phyloP scores from a whole-genome alignment of 2,113 vertebrate genomes.

The Microcebus griseorufus region DNA sequence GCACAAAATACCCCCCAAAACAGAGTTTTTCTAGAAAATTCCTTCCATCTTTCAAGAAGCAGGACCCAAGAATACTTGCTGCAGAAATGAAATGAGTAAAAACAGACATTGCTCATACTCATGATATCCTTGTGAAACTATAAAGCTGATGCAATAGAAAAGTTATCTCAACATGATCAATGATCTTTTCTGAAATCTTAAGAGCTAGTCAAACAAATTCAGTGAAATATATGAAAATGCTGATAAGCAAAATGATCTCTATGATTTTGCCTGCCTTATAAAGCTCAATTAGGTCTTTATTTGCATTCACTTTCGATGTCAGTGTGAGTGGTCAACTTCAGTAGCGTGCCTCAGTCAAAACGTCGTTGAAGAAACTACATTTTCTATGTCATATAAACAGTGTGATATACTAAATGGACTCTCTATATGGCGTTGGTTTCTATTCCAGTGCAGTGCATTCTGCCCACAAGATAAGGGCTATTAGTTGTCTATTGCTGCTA shows the following conservation, averaged over 20 bases:
- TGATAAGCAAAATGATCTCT: neutral
- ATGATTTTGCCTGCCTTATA: neutral
- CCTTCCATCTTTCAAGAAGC: neutral
- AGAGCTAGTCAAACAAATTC: neutral
- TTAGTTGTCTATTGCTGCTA: neutral
- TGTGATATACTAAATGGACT: neutral
- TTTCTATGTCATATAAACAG: neutral
- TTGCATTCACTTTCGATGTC: neutral
- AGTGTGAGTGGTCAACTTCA: neutral
- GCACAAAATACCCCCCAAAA: neutral
- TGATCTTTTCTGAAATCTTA: neutral
- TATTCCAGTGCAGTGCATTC: neutral
- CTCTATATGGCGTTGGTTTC: neutral
- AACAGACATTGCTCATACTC: neutral
- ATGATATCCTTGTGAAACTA: neutral
- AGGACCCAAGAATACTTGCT: neutral
- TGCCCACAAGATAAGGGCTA: neutral
- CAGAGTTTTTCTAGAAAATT: constrained; percentile 16
- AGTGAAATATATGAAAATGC: neutral
- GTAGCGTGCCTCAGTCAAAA: neutral
- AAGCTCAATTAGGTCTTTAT: neutral
- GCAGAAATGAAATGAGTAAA: constrained; percentile 38
- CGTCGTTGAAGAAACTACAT: neutral
- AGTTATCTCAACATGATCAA: neutral
- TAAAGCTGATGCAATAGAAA: neutral